These are phyloP conservation scores for Pterostichus madidus DNA, from an alignment of 2,888 invertebrate genomes.

Conservation along the genomic window DNA sequence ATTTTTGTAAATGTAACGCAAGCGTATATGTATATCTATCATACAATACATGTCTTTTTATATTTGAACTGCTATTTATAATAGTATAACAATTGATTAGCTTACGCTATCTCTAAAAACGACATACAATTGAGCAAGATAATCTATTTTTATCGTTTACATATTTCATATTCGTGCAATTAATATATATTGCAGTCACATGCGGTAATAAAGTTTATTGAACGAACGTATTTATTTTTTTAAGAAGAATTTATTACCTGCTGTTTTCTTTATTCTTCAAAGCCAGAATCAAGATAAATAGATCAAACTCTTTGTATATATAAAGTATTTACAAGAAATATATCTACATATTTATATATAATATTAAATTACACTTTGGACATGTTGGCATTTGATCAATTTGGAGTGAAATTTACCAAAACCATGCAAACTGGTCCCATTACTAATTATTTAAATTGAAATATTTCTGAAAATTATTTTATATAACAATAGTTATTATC, in stretches of 20 bases:
- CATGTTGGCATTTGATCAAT: slow-evolving; percentile 62
- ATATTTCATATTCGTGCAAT: slow-evolving; percentile 51
- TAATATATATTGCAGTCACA: slow-evolving; percentile 62
- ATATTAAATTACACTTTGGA: slow-evolving; percentile 59
- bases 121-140: slow-evolving; percentile 64
- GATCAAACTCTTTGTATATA: slow-evolving; percentile 37
- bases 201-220: slow-evolving; percentile 53
- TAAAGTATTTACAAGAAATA: slow-evolving; percentile 55
- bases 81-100: slow-evolving; percentile 22
- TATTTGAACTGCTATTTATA: slow-evolving; percentile 52
- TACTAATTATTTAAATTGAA: slow-evolving; percentile 55
- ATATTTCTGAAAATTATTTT: slow-evolving; percentile 52
- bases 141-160: slow-evolving; percentile 53
- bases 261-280: neutral
- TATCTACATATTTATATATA: slow-evolving; percentile 59
- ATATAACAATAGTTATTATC: slow-evolving; percentile 55
- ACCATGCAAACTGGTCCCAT: slow-evolving; percentile 62
- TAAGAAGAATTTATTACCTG: slow-evolving; percentile 19
- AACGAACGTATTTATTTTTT: slow-evolving; percentile 16
- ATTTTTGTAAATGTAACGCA: slow-evolving; percentile 59
- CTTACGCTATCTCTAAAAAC: slow-evolving; percentile 54
- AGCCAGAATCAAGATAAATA: slow-evolving; percentile 7
- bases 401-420: slow-evolving; percentile 64
- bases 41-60: slow-evolving; percentile 52
- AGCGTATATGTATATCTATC: slow-evolving; percentile 55